Evolutionary conservation across 2,888 invertebrate genomes (phyloP).

Genomic region (Mantis religiosa): DNA sequence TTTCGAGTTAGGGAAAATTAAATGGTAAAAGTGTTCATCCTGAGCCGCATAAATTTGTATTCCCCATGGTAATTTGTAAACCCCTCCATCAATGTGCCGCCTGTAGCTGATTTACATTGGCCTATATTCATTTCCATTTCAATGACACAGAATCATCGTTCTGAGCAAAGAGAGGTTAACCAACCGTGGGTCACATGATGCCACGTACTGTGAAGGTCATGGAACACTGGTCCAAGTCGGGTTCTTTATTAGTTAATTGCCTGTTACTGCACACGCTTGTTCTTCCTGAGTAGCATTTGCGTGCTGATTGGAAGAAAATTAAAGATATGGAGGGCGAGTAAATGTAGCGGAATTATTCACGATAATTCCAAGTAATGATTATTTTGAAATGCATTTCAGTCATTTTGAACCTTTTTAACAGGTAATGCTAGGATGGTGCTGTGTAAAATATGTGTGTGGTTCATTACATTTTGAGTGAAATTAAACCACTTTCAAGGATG

Average conservation of each 20-base stretch:
- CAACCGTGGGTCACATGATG: background rate
- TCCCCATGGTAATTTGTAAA: background rate
- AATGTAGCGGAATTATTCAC: too few species aligned
- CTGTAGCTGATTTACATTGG: background rate
- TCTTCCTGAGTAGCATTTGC: background rate
- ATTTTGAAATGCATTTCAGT: too few species aligned
- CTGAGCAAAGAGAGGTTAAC: background rate
- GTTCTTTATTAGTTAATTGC: background rate
- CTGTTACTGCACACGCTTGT: background rate
- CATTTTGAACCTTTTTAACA: too few species aligned
- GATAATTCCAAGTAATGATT: too few species aligned
- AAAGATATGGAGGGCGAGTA: background rate
- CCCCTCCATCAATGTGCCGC: background rate
- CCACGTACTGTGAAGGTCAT: background rate
- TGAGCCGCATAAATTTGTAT: background rate
- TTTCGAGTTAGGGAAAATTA: background rate
- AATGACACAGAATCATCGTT: background rate
- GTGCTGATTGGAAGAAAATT: background rate
- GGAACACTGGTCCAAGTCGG: background rate
- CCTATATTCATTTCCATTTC: background rate
- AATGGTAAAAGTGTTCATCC: background rate
- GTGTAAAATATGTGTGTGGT: too few species aligned
- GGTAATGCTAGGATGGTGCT: too few species aligned
- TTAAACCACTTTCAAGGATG: too few species aligned
- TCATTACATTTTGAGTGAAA: too few species aligned